phyloP scores from a whole-genome alignment of 2,888 invertebrate species.

The Euspilapteryx auroguttella region DNA sequence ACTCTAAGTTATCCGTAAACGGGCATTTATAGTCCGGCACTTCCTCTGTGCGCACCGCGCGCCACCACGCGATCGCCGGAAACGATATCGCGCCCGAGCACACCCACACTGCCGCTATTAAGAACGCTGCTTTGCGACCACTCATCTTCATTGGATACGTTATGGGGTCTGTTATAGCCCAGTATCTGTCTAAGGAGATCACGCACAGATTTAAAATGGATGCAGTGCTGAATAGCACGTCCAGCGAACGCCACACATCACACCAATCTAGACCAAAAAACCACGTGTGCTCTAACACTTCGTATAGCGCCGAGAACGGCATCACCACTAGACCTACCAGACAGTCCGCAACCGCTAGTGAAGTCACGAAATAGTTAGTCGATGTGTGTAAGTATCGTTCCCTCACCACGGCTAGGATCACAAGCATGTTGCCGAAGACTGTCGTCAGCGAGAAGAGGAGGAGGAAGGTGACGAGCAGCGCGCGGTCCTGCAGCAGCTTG shows the following conservation, averaged over 20 bases:
- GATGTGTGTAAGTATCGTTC: slow-evolving; percentile 95
- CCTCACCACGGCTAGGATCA: slow-evolving; percentile 89
- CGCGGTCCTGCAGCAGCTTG: slow-evolving; percentile 65
- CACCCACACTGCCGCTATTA: slow-evolving; percentile 95
- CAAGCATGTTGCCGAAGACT: slow-evolving; percentile 92
- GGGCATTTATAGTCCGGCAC: slow-evolving; percentile 87
- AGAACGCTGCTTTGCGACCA: slow-evolving; percentile 77
- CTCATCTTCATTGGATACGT: slow-evolving; percentile 96
- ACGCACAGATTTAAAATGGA: slow-evolving; percentile 97
- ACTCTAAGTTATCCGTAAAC: slow-evolving; percentile 95
- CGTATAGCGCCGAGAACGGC: slow-evolving; percentile 94
- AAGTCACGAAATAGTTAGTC: slow-evolving; percentile 97
- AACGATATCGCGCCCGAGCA: slow-evolving; percentile 97
- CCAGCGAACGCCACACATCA: slow-evolving; percentile 95
- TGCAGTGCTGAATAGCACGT: slow-evolving; percentile 96
- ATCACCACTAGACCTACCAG: slow-evolving; percentile 95
- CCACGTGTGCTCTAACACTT: slow-evolving; percentile 89
- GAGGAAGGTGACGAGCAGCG: slow-evolving; percentile 77
- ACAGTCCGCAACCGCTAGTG: slow-evolving; percentile 94
- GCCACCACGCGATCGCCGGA: slow-evolving; percentile 96
- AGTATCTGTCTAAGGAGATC: slow-evolving; percentile 94
- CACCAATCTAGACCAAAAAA: slow-evolving; percentile 95
- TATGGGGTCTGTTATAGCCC: slow-evolving; percentile 99
- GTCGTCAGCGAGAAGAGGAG: slow-evolving; percentile 89
- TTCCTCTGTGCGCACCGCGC: slow-evolving; percentile 80